Conservation (phyloP, 2,113 vertebrate species). For the Pteropus alecto region DNA sequence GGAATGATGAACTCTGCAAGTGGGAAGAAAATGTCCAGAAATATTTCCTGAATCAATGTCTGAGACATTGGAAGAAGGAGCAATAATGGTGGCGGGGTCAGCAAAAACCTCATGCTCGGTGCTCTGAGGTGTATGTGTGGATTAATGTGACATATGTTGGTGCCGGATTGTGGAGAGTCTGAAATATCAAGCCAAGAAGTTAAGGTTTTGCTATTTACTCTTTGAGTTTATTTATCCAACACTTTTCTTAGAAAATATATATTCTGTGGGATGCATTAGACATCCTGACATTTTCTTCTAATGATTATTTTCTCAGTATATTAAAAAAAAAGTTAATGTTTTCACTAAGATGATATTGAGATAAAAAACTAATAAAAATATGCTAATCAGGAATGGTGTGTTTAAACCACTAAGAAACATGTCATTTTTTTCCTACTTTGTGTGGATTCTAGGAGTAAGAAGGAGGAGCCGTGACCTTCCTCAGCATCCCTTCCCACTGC, state of each 20-base stretch:
- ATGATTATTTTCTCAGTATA: neutral
- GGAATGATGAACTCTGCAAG: neutral
- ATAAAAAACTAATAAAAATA: neutral
- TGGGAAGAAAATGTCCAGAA: neutral
- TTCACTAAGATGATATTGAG: neutral
- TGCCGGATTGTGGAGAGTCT: neutral
- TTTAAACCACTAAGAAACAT: neutral
- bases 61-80: neutral
- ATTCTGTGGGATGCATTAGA: neutral
- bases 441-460: neutral
- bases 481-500: neutral
- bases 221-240: neutral
- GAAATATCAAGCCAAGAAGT: neutral
- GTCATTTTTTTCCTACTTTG: neutral
- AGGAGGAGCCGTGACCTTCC: neutral
- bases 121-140: neutral
- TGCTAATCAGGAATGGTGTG: neutral
- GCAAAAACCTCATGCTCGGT: too few species aligned
- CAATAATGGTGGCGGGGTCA: accelerated
- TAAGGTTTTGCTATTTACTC: neutral
- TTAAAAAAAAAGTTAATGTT: neutral
- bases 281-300: neutral
- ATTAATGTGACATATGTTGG: neutral
- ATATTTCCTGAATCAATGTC: neutral
- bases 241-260: neutral